phyloP scores from a whole-genome alignment of 2,797 vertebrate genomes.

The Sebastes minor region DNA sequence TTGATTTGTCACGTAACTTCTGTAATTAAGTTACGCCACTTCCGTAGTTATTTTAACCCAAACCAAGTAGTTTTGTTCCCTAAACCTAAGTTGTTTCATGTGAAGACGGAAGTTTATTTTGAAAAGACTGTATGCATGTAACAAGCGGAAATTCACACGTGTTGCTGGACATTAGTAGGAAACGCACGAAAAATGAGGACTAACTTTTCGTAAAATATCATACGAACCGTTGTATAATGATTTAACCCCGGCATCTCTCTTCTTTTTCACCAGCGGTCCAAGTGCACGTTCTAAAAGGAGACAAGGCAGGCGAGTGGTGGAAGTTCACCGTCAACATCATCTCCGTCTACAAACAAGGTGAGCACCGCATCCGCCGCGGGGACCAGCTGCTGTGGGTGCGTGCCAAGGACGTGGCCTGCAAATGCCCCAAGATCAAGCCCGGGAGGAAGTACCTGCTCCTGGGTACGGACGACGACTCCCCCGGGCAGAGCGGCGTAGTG shows the following conservation, averaged over 20 bases:
- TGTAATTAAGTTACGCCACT: no score
- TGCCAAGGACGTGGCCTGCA: constrained; percentile 95
- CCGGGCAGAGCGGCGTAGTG: constrained; percentile 95
- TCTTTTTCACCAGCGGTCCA: constrained; percentile 87
- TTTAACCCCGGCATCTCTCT: neutral
- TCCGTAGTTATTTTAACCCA: no score
- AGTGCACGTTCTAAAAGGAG: constrained; percentile 94
- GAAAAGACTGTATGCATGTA: no score
- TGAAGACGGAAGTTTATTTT: no score
- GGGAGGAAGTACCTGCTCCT: constrained; percentile 97
- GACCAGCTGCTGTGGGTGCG: constrained; percentile 98
- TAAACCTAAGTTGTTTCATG: no score
- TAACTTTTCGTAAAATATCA: no score
- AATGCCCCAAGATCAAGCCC: constrained; percentile 96
- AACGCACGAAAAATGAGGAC: no score
- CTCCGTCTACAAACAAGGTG: constrained; percentile 97
- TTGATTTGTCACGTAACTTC: no score
- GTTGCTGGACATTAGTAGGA: no score
- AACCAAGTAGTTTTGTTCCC: no score
- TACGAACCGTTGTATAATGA: neutral
- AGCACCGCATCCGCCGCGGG: constrained; percentile 92
- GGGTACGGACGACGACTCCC: constrained; percentile 93
- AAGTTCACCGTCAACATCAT: constrained; percentile 99
- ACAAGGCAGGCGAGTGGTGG: constrained; percentile 97
- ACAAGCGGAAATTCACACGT: no score